phyloP scores from a whole-genome alignment of 2,888 invertebrate genomes.

The Ophonus ardosiacus region DNA sequence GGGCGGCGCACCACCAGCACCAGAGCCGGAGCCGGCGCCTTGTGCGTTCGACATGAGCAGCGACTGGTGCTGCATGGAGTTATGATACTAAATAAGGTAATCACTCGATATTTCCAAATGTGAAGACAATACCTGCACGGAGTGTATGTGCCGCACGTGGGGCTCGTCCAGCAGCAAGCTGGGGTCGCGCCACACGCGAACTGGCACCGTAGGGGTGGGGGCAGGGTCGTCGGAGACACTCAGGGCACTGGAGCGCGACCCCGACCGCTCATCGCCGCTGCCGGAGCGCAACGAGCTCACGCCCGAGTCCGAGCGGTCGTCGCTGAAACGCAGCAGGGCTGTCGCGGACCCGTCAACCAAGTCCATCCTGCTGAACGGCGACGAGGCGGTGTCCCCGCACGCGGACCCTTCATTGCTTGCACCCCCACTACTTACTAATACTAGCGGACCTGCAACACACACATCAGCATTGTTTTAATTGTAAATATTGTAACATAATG shows the following conservation, averaged over 20 bases:
- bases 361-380: constrained; percentile 75
- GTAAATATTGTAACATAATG: too few species aligned
- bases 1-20: constrained; percentile 70
- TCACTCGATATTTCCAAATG: too few species aligned
- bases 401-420: constrained; percentile 66
- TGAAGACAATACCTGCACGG: too few species aligned
- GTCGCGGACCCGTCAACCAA: constrained; percentile 71
- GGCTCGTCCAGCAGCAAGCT: constrained; percentile 77
- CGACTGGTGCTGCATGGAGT: constrained; percentile 80
- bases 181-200: constrained; percentile 80
- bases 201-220: constrained; percentile 66
- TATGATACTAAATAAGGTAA: too few species aligned
- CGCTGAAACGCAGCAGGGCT: constrained; percentile 75
- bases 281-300: constrained; percentile 87
- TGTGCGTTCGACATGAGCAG: constrained; percentile 80
- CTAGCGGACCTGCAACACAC: constrained; percentile 38
- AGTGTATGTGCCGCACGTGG: constrained; percentile 80
- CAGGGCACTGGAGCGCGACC: constrained; percentile 86
- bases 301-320: constrained; percentile 77
- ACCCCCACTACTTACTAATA: constrained; percentile 69
- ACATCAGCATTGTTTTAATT: too few species aligned
- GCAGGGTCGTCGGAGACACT: constrained; percentile 84
- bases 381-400: constrained; percentile 71
- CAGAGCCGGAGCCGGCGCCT: constrained; percentile 72
- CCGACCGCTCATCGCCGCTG: constrained; percentile 86